Conservation (phyloP, 2,888 invertebrate genomes). For the Eueremaeus valkanovi region DNA sequence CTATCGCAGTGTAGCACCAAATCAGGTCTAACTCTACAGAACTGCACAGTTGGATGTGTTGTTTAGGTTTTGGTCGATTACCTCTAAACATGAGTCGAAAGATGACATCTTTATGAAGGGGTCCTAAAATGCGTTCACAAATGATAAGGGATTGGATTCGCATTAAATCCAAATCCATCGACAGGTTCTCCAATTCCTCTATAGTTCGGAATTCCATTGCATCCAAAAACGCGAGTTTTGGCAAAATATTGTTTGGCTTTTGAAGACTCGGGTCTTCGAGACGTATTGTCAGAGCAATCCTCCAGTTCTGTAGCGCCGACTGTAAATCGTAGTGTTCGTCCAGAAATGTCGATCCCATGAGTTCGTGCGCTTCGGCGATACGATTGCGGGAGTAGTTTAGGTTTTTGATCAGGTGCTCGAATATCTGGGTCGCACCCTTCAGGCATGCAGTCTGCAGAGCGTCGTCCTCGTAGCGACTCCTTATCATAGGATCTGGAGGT, state of each 20-base stretch:
- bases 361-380: slow-evolving; percentile 77
- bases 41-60: no score
- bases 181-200: slow-evolving; percentile 66
- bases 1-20: no score
- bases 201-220: slow-evolving; percentile 68
- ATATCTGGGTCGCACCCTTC: slow-evolving; percentile 59
- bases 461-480: slow-evolving; percentile 78
- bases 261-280: slow-evolving; percentile 48
- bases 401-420: slow-evolving; percentile 63
- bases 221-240: slow-evolving; percentile 63
- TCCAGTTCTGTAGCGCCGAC: slow-evolving; percentile 71
- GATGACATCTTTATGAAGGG: slow-evolving; percentile 78
- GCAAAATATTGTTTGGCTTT: slow-evolving; percentile 56
- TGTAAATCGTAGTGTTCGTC: slow-evolving; percentile 76
- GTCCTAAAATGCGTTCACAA: slow-evolving; percentile 78
- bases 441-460: slow-evolving; percentile 80
- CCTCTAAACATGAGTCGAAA: slow-evolving; percentile 55
- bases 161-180: slow-evolving; percentile 76
- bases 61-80: no score
- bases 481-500: slow-evolving; percentile 58
- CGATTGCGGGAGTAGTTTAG: slow-evolving; percentile 63
- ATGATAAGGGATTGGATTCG: slow-evolving; percentile 81
- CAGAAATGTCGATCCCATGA: slow-evolving; percentile 79
- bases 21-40: no score
- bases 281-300: slow-evolving; percentile 67